These are phyloP conservation scores for Heterodera filipjevi DNA, from an alignment of 2,888 invertebrate species.

Conservation along the genomic window DNA sequence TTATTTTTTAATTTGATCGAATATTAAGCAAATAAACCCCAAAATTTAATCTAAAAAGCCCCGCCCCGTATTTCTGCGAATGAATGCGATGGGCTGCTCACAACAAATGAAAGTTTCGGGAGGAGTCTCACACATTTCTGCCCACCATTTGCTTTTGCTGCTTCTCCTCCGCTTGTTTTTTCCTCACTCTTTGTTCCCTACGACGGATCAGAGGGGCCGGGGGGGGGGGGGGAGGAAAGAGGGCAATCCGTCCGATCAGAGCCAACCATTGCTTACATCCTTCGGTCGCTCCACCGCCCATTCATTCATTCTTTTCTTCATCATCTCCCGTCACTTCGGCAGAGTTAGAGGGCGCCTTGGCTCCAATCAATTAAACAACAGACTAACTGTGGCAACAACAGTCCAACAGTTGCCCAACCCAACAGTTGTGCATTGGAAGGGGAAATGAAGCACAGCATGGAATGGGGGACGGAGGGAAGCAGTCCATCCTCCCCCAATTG, in stretches of 20 bases:
- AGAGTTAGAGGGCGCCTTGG: not conserved
- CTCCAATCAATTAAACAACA: not conserved
- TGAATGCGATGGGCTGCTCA: not conserved
- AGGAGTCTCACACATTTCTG: not conserved
- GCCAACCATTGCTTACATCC: not conserved
- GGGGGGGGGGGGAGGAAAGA: not conserved
- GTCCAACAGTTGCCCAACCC: not conserved
- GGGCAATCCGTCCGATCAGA: not conserved
- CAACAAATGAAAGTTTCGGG: not conserved
- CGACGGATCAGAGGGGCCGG: not conserved
- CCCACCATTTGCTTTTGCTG: not conserved
- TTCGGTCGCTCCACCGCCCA: too few relatives aligned
- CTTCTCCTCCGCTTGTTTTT: not conserved
- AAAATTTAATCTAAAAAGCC: not conserved
- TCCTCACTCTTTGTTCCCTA: slow-evolving; percentile 3
- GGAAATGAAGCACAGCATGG: too few relatives aligned
- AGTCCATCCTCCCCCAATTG: not conserved
- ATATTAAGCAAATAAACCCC: too few relatives aligned
- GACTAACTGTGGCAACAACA: not conserved
- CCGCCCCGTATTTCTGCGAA: not conserved
- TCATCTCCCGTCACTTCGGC: not conserved
- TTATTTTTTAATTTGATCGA: not conserved
- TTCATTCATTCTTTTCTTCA: not conserved
- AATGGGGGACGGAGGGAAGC: too few relatives aligned
- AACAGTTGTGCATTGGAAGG: too few relatives aligned